Base-by-base conservation (phyloP, 2,113 vertebrate species). In the Motacilla alba region DNA sequence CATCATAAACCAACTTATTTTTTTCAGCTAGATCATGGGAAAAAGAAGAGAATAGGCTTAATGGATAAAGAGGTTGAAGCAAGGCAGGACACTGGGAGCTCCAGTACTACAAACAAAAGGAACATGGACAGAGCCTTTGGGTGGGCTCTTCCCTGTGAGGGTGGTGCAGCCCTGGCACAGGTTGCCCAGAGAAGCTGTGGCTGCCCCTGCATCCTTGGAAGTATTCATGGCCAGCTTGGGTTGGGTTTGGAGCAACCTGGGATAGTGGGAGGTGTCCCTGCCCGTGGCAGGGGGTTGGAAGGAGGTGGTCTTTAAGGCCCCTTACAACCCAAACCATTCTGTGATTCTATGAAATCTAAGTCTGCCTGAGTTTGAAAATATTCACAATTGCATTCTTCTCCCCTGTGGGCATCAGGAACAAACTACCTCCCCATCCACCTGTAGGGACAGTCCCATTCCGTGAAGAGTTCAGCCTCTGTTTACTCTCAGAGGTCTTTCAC, bases 171-270 rank as follows among this genome's bases (percentile, higher is more conserved):
- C 39, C 30, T 60, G 53, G 60, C 24, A 75, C n/a, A 60, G 33
- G 39, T 0, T 1, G 11, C 3, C 10, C 39, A 67, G 39, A 39
- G 60, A 60, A 39, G 13, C 28, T 73, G 37, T 49, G 59, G 23
- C 19, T 75, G 14, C 4, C 24, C 7, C 55, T 35, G 35, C 35
- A 35, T 30, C 52, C n/a, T 23, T 55, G 53, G 41, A 47, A 69
- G 8, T 9, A 2, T 23, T 1, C 47, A 53, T 6, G 23, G 19
- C 6, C 44, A 67, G 46, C 8, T 0, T 67, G 28, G 53, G 60
- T 0, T 0, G 27, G 4, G 7, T 4, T 60, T 75, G 69, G 16
- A 89, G 9, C 6, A 60, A 1, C 6, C 20, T 82, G 28, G 9
- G 13, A 3, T 13, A 41, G 24, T 60, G 53, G 47, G 1, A 75